Evolutionary conservation across 2,888 invertebrate species (phyloP).

Genomic region (Eledona agricola): DNA sequence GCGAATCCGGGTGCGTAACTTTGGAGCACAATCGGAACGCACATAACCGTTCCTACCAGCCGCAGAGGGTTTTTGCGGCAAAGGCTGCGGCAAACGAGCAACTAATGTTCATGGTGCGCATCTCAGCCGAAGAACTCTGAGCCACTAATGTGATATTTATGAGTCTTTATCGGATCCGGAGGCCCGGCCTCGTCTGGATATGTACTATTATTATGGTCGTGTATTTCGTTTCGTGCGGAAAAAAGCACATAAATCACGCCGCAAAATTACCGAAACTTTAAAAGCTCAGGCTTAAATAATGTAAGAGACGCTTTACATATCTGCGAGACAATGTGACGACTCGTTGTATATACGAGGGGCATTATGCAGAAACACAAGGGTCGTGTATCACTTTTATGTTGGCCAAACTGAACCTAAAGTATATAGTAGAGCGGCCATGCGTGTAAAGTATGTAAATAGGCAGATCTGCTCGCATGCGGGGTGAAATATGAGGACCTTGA

Average conservation of each 20-base stretch:
- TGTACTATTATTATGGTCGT: conserved; percentile 52
- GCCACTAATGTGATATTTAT: conserved; percentile 61
- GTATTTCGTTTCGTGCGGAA: neutral
- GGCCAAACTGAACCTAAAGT: conserved; percentile 54
- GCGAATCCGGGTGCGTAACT: conserved; percentile 39
- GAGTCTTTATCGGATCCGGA: conserved; percentile 58
- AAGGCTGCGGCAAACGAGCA: conserved; percentile 60
- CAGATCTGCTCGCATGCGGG: conserved; percentile 49
- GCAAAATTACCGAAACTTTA: conserved; percentile 36
- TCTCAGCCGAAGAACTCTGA: conserved; percentile 54
- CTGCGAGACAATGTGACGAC: conserved; percentile 51
- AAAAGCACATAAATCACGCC: conserved; percentile 26
- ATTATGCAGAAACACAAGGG: conserved; percentile 54
- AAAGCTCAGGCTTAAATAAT: conserved; percentile 25
- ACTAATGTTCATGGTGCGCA: conserved; percentile 59
- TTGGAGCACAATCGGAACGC: conserved; percentile 41
- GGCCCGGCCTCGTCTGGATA: conserved; percentile 48
- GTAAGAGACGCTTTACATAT: conserved; percentile 47
- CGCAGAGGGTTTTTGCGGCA: conserved; percentile 55
- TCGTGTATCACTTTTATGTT: conserved; percentile 58
- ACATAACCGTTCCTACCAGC: conserved; percentile 52
- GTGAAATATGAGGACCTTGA: conserved; percentile 41
- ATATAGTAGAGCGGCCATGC: conserved; percentile 54
- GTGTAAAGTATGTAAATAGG: conserved; percentile 58
- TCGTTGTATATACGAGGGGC: conserved; percentile 48